phyloP scores from a whole-genome alignment of 2,888 invertebrate species.

The Autographa pulchrina region DNA sequence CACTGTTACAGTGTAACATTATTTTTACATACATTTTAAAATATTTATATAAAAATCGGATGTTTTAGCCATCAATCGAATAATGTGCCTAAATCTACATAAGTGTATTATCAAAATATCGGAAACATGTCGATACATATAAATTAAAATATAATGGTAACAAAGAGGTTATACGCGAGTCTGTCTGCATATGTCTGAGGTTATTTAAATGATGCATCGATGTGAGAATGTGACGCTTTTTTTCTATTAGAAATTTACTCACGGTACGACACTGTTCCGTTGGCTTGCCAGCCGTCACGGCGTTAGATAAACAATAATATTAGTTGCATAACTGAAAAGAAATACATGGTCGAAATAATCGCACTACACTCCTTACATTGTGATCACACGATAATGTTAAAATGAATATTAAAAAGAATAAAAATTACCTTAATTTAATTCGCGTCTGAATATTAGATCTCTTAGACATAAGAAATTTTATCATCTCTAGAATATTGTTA shows the following conservation, averaged over 20 bases:
- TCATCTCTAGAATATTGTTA: slow-evolving; percentile 64
- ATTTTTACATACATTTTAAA: slow-evolving; percentile 47
- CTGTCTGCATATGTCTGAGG: slow-evolving; percentile 72
- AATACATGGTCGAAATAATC: slow-evolving; percentile 30
- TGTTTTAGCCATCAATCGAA: slow-evolving; percentile 47
- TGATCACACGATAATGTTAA: slow-evolving; percentile 28
- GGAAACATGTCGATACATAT: slow-evolving; percentile 72
- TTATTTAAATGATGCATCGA: slow-evolving; percentile 73
- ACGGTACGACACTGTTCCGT: slow-evolving; percentile 73
- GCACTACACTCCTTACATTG: slow-evolving; percentile 27
- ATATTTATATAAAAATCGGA: slow-evolving; percentile 27
- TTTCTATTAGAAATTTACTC: slow-evolving; percentile 77
- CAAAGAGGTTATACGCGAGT: slow-evolving; percentile 66
- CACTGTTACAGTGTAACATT: slow-evolving; percentile 38
- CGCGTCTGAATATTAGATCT: slow-evolving; percentile 66
- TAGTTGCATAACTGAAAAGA: slow-evolving; percentile 33
- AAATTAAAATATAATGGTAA: slow-evolving; percentile 66
- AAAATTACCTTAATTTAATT: slow-evolving; percentile 55
- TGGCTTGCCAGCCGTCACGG: slow-evolving; percentile 54
- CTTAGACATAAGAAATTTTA: slow-evolving; percentile 71
- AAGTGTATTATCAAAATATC: slow-evolving; percentile 58
- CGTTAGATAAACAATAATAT: slow-evolving; percentile 46
- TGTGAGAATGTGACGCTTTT: slow-evolving; percentile 85
- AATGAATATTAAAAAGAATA: slow-evolving; percentile 41
- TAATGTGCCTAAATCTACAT: slow-evolving; percentile 56